These are phyloP conservation scores for Chlorops oryzae DNA, from an alignment of 1,140 invertebrate genomes.

Conservation along the genomic window DNA sequence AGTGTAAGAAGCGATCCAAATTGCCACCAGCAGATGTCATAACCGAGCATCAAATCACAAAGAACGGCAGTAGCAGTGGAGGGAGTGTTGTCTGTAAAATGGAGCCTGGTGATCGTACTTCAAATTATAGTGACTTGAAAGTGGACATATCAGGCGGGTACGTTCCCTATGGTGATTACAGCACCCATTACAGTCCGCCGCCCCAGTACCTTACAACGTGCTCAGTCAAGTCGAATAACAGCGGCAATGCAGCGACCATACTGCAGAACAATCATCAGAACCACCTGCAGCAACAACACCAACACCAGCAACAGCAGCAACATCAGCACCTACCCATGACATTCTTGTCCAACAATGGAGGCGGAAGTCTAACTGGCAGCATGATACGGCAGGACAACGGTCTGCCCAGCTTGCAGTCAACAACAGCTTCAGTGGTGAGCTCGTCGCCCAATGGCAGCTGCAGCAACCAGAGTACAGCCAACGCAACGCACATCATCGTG, in stretches of 20 bases:
- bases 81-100: constrained; percentile 35
- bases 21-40: constrained; percentile 45
- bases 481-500: constrained; percentile 24
- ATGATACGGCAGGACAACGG: constrained; percentile 45
- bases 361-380: constrained; percentile 42
- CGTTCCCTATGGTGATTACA: constrained; percentile 82
- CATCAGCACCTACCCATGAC: constrained; percentile 40
- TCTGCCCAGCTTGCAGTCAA: constrained; percentile 40
- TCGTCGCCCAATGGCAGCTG: constrained; percentile 45
- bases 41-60: constrained; percentile 43
- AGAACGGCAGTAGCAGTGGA: too few relatives aligned
- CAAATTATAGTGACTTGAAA: constrained; percentile 87
- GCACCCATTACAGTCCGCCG: constrained; percentile 69
- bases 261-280: constrained; percentile 44
- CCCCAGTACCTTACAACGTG: constrained; percentile 47
- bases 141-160: constrained; percentile 83
- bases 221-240: constrained; percentile 43
- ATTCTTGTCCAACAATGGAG: constrained; percentile 37
- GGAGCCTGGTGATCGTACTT: constrained; percentile 75
- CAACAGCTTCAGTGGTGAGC: constrained; percentile 43
- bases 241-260: constrained; percentile 40
- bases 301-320: constrained; percentile 31
- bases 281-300: constrained; percentile 38
- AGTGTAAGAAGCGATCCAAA: constrained; percentile 40
- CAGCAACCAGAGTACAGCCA: constrained; percentile 40